These are phyloP conservation scores for Hoplodrina ambigua DNA, from an alignment of 2,888 invertebrate genomes.

Conservation along the genomic window DNA sequence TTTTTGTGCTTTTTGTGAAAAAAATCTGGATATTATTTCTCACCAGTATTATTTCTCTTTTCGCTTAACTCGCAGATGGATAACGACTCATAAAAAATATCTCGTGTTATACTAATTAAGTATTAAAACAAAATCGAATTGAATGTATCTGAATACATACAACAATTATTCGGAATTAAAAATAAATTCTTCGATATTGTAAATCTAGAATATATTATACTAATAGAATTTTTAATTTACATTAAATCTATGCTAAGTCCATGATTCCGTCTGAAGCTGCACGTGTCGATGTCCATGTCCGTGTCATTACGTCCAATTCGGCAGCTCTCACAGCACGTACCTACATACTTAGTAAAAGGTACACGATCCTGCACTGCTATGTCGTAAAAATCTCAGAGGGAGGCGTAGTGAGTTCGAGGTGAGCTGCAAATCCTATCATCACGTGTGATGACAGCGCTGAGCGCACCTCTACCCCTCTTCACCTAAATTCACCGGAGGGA, in stretches of 20 bases:
- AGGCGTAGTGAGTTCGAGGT: no score
- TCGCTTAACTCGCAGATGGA: neutral
- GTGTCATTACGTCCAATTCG: slow-evolving; percentile 1
- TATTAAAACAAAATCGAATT: neutral
- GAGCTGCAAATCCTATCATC: no score
- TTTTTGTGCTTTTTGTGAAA: no score
- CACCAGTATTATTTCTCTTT: neutral
- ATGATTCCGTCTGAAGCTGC: slow-evolving; percentile 1
- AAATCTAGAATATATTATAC: neutral
- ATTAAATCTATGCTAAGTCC: neutral
- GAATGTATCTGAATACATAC: neutral
- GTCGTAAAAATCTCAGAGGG: no score
- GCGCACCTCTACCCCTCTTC: no score
- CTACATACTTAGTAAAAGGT: neutral
- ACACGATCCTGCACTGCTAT: neutral
- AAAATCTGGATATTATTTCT: no score
- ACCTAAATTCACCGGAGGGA: no score
- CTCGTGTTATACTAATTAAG: neutral
- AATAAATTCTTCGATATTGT: neutral
- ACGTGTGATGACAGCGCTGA: no score
- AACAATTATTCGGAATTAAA: neutral
- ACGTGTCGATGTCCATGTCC: slow-evolving; percentile 19
- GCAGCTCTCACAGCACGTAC: neutral
- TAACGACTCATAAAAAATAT: neutral
- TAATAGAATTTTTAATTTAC: no score